A percentile compares a stretch with the other conserved stretches of the same genome.
These are phyloP conservation scores for Junco hyemalis DNA, from an alignment of 2,113 vertebrate genomes.

Conservation along the genomic window DNA sequence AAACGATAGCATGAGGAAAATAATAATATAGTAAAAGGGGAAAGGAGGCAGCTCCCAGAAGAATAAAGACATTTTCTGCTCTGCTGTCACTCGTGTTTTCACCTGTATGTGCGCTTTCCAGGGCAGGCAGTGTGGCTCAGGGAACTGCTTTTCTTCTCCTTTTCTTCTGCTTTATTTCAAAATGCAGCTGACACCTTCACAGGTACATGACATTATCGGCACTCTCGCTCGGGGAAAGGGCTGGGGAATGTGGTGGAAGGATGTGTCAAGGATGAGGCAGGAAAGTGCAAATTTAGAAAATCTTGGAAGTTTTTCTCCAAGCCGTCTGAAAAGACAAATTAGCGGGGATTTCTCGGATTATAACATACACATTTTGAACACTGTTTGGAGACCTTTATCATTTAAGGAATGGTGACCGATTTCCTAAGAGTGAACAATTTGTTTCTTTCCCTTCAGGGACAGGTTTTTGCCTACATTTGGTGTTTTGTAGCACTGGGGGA, in stretches of 20 bases:
- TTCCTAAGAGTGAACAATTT: background rate
- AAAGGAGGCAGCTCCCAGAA: background rate
- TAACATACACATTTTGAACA: rapidly evolving
- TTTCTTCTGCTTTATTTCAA: background rate
- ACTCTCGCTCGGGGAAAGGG: background rate
- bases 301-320: background rate
- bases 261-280: background rate
- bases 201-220: background rate
- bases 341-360: background rate
- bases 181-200: background rate
- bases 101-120: background rate
- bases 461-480: background rate
- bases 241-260: background rate
- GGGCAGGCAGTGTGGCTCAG: background rate
- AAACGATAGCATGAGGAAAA: background rate
- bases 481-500: background rate
- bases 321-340: background rate
- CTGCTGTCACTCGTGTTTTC: background rate
- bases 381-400: background rate
- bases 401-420: background rate
- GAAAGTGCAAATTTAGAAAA: background rate
- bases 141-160: background rate
- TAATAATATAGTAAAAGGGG: background rate
- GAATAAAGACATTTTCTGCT: background rate
- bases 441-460: background rate